phyloP scores from a whole-genome alignment of 23 tunicate species.

The Ciona savignyi region DNA sequence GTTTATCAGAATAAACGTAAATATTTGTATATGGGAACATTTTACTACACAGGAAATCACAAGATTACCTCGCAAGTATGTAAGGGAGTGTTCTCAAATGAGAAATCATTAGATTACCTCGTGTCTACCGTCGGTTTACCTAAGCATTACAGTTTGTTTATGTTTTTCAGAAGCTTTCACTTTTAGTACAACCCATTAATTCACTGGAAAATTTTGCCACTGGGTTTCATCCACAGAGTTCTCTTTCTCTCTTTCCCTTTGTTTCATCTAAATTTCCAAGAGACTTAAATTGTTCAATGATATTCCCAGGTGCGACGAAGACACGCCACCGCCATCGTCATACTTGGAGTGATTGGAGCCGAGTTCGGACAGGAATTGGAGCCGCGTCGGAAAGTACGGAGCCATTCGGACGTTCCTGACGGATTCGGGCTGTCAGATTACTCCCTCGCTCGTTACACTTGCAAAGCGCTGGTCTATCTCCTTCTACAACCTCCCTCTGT shows the following conservation, averaged over 20 bases:
- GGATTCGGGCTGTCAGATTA: conserved; percentile 59
- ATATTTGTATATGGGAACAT: no score
- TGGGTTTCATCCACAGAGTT: no score
- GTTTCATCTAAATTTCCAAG: no score
- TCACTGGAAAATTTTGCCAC: no score
- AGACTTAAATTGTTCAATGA: not conserved
- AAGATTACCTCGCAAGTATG: no score
- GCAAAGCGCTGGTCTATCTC: conserved; percentile 83
- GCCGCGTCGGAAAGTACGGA: conserved; percentile 13
- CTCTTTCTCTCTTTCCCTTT: no score
- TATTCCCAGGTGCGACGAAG: conserved; percentile 53
- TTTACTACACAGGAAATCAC: not conserved
- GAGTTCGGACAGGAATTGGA: conserved; percentile 86
- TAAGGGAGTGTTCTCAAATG: no score
- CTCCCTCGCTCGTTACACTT: conserved; percentile 70
- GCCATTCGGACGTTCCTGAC: conserved; percentile 47
- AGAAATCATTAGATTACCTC: no score
- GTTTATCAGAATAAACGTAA: no score
- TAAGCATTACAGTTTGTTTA: not conserved
- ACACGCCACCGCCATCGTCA: conserved; percentile 91
- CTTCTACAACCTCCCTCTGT: conserved; percentile 70
- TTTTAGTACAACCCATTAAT: no score
- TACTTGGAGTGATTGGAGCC: conserved; percentile 92
- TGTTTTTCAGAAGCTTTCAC: not conserved
- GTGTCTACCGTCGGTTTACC: no score